phyloP scores from a whole-genome alignment of 1,140 invertebrate genomes.

The Diuraphis noxia region DNA sequence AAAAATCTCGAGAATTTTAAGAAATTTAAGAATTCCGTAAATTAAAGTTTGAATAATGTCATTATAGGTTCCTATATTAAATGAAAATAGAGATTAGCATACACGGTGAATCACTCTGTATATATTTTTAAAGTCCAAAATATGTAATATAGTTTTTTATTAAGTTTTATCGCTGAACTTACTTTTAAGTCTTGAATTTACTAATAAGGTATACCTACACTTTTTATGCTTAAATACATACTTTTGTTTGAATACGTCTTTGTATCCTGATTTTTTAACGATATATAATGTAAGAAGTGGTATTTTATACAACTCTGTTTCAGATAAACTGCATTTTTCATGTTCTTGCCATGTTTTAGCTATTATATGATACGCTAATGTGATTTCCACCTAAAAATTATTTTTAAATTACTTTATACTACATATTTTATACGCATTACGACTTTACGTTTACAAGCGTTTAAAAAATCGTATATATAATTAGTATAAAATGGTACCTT shows the following conservation, averaged over 20 bases:
- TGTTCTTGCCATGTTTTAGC: slow-evolving; percentile 65
- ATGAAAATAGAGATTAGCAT: no score
- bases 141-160: no score
- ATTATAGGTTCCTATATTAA: no score
- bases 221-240: slow-evolving; percentile 52
- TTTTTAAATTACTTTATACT: neutral
- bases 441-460: no score
- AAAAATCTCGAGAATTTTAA: no score
- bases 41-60: no score
- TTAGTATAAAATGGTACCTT: neutral
- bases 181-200: neutral
- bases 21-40: no score
- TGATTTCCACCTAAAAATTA: slow-evolving; percentile 62
- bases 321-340: slow-evolving; percentile 66
- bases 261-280: slow-evolving; percentile 64
- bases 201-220: neutral
- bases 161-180: neutral
- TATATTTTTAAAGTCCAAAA: no score
- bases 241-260: slow-evolving; percentile 64
- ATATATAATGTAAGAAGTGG: slow-evolving; percentile 63
- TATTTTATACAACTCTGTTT: slow-evolving; percentile 64
- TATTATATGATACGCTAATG: slow-evolving; percentile 64
- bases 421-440: no score
- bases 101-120: no score
- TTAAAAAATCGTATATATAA: no score